Percentiles rank a stretch among this genome's conserved stretches.
Conservation (phyloP, 1,140 invertebrate species). For the Liolophura sinensis region DNA sequence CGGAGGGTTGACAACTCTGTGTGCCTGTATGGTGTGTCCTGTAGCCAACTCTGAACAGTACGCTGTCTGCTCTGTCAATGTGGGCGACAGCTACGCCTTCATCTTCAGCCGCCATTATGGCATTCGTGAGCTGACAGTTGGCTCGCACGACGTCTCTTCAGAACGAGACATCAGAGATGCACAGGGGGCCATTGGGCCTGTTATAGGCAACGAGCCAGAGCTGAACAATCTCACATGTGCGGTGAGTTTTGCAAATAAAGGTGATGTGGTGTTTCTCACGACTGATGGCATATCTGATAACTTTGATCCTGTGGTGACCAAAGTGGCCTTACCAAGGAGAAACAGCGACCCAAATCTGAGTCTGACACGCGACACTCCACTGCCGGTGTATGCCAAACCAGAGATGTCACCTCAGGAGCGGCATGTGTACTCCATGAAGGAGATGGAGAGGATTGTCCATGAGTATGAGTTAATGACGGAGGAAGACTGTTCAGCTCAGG, state of each 20-base stretch:
- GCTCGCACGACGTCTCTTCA: slow-evolving; percentile 85
- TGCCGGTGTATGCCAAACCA: slow-evolving; percentile 39
- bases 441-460: slow-evolving; percentile 58
- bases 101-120: slow-evolving; percentile 80
- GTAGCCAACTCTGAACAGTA: slow-evolving; percentile 64
- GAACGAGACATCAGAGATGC: slow-evolving; percentile 92
- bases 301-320: slow-evolving; percentile 92
- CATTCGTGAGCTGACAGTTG: slow-evolving; percentile 67
- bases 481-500: slow-evolving; percentile 53
- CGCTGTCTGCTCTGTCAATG: slow-evolving; percentile 87
- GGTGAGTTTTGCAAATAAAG: slow-evolving; percentile 80
- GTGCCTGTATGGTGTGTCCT: slow-evolving; percentile 78
- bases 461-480: slow-evolving; percentile 56
- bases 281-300: slow-evolving; percentile 93
- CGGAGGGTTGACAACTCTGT: slow-evolving; percentile 85
- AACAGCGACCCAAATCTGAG: slow-evolving; percentile 25
- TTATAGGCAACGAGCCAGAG: slow-evolving; percentile 86
- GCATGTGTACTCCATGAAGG: slow-evolving; percentile 57
- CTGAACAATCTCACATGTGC: slow-evolving; percentile 88
- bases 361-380: slow-evolving; percentile 15
- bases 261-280: slow-evolving; percentile 87
- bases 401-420: slow-evolving; percentile 57
- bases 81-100: slow-evolving; percentile 88
- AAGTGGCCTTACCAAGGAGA: slow-evolving; percentile 74
- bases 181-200: slow-evolving; percentile 80